Evolutionary conservation across 2,888 invertebrate species (phyloP).

Genomic region (Caenorhabditis sp.): DNA sequence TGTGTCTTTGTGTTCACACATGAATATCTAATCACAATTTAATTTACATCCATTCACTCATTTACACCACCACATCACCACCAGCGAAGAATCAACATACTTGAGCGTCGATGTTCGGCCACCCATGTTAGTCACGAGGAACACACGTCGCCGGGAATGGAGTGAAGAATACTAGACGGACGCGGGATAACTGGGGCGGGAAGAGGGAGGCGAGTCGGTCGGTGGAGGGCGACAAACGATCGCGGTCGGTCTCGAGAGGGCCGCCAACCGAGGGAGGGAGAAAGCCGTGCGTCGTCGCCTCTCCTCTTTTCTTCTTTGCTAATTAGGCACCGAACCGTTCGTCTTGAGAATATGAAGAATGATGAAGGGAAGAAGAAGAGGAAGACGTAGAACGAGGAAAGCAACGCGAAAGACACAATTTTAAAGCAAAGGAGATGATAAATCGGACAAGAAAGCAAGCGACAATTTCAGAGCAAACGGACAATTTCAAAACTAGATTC

Average conservation of each 20-base stretch:
- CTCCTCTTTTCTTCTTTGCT: slow-evolving; percentile 12
- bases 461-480: not conserved
- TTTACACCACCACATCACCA: slow-evolving; percentile 4
- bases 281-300: slow-evolving; percentile 10
- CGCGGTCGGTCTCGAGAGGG: slow-evolving; percentile 10
- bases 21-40: slow-evolving; percentile 6
- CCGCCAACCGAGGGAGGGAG: slow-evolving; percentile 5
- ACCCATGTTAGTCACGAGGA: slow-evolving; percentile 26
- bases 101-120: slow-evolving; percentile 20
- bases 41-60: not conserved
- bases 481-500: not conserved
- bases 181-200: slow-evolving; percentile 6
- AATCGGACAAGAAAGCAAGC: slow-evolving; percentile 6
- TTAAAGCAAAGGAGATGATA: too few relatives aligned
- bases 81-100: slow-evolving; percentile 19
- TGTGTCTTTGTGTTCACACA: not conserved
- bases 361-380: not conserved
- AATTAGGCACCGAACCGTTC: slow-evolving; percentile 42
- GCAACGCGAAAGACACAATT: not conserved
- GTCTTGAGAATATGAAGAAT: slow-evolving; percentile 8
- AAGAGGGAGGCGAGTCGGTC: slow-evolving; percentile 2
- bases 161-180: slow-evolving; percentile 1
- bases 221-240: too few relatives aligned
- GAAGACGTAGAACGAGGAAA: not conserved
- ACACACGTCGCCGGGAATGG: not conserved